Conservation (phyloP, 2,113 vertebrate species). For the Tachysurus fulvidraco region DNA sequence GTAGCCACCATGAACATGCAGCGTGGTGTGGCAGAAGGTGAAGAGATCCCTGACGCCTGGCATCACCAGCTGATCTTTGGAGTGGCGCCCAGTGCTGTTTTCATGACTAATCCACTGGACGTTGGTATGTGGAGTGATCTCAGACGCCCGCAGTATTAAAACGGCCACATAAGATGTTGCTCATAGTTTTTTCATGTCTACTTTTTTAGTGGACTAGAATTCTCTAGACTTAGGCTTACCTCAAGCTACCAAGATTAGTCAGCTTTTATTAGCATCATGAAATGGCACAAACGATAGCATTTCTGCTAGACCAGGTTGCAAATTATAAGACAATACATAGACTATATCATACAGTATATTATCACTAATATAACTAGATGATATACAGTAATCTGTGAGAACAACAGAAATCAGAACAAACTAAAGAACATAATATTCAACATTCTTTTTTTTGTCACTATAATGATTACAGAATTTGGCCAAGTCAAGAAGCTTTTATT, state of each 20-base stretch:
- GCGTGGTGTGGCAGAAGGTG: slow-evolving; percentile 64
- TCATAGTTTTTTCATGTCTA: neutral
- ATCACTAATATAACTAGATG: neutral
- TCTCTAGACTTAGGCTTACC: neutral
- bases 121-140: slow-evolving; percentile 62
- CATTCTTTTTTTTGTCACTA: too few relatives aligned
- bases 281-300: neutral
- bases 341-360: neutral
- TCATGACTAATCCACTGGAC: slow-evolving; percentile 77
- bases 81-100: slow-evolving; percentile 62
- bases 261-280: neutral
- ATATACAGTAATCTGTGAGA: neutral
- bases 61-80: slow-evolving; percentile 80
- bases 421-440: neutral
- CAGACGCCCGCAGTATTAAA: neutral
- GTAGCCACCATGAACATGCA: slow-evolving; percentile 82
- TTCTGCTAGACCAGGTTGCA: neutral
- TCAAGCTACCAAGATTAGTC: neutral
- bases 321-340: neutral
- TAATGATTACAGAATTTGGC: too few relatives aligned
- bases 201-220: neutral
- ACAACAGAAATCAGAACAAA: neutral
- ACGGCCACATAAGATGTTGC: neutral
- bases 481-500: too few relatives aligned
- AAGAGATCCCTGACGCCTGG: slow-evolving; percentile 78